Conservation (phyloP, 2,113 vertebrate species). For the Microtus ochrogaster region DNA sequence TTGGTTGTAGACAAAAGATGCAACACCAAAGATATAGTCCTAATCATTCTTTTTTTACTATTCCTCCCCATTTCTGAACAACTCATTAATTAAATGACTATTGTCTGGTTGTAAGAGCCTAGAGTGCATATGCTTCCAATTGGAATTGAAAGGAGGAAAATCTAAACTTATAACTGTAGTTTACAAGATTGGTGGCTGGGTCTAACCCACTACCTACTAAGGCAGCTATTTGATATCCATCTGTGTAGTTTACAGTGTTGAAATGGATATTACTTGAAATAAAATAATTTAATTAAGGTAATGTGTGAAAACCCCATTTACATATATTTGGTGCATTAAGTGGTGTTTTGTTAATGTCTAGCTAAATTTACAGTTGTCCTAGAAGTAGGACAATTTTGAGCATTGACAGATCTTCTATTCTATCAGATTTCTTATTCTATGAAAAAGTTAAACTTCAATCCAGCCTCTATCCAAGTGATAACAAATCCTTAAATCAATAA, state of each 20-base stretch:
- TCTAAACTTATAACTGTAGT: not conserved
- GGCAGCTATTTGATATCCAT: not conserved
- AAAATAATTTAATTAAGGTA: not conserved
- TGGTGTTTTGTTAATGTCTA: constrained; percentile 3
- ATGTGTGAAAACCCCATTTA: not conserved
- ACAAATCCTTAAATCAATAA: constrained; percentile 41
- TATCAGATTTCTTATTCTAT: no score
- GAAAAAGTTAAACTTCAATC: constrained; percentile 56
- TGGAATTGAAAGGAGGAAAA: constrained; percentile 2
- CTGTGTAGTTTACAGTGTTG: constrained; percentile 29
- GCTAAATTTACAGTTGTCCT: constrained; percentile 47
- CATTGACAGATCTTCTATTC: not conserved
- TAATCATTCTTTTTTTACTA: constrained; percentile 25
- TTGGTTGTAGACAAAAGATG: constrained; percentile 17
- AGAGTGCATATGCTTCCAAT: constrained; percentile 44
- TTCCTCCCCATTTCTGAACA: constrained; percentile 19
- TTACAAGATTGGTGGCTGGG: not conserved
- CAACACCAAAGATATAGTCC: constrained; percentile 10
- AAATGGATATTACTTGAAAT: constrained; percentile 59
- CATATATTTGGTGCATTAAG: constrained; percentile 12
- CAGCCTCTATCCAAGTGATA: constrained; percentile 5
- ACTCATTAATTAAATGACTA: constrained; percentile 32
- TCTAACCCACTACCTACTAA: constrained; percentile 24
- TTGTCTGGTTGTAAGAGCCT: constrained; percentile 6
- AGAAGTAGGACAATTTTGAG: constrained; percentile 17